Base-by-base conservation (phyloP, 2,888 invertebrate genomes). In the Dimorphilus gyrociliatus region DNA sequence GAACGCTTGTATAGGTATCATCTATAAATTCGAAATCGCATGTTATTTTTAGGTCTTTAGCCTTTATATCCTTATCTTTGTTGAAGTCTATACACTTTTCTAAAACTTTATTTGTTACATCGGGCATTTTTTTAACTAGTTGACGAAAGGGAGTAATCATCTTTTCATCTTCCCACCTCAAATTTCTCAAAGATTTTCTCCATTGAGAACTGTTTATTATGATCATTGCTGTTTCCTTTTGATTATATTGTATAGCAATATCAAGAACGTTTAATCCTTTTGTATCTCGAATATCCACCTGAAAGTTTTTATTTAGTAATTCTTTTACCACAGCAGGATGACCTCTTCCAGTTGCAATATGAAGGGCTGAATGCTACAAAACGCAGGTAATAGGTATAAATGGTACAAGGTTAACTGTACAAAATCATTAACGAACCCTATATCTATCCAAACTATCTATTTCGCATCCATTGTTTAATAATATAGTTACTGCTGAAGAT, bases 1-100 rank as follows among this genome's bases (percentile, higher is more conserved):
- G n/a, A n/a, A n/a, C n/a, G n/a, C n/a, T n/a, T n/a, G n/a, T n/a
- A n/a, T 55, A 61, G n/a, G 52, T 49, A 35, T 62, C 62, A 35
- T 62, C 60, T 15, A 62, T 34, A 21, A 51, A 51, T 16, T 55
- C 53, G 34, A 55, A 60, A 32, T 59, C 45, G 35, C 55, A n/a
- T n/a, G n/a, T n/a, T n/a, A n/a, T n/a, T n/a, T n/a, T n/a, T n/a
- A n/a, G n/a, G n/a, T n/a, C n/a, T n/a, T n/a, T n/a, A n/a, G n/a
- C n/a, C n/a, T n/a, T n/a, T 8, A 17, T n/a, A n/a, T n/a, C 23
- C 2, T 19, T 25, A n/a, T 32, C 29, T 4, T 29, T 25, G 16
- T 29, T 23, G 2, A 19, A 12, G 12, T 21, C 30, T 6, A 35
- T 37, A 25, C 44, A 42, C 8, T 28, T n/a, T 17, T 39, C 30